Percentiles rank a stretch among this genome's conserved stretches.
These are phyloP conservation scores for Synergus japonicus DNA, from an alignment of 2,888 invertebrate species.

Conservation along the genomic window DNA sequence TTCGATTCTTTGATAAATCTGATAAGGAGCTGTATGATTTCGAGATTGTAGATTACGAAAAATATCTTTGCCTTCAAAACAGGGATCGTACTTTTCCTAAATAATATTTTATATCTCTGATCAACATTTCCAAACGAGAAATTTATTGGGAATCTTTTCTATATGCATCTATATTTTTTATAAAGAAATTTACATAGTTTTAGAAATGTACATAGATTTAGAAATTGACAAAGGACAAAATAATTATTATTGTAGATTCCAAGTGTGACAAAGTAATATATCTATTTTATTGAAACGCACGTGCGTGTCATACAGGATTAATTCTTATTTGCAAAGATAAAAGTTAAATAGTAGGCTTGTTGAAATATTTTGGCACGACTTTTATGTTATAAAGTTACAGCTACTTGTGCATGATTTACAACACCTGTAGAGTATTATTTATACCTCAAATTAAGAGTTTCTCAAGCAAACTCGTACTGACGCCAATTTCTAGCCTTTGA, in stretches of 20 bases:
- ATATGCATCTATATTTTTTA: too few relatives aligned
- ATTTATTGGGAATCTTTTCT: too few relatives aligned
- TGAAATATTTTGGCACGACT: constrained; percentile 10
- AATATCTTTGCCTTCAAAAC: neutral
- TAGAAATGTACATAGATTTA: too few relatives aligned
- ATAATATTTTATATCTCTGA: neutral
- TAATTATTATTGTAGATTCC: too few relatives aligned
- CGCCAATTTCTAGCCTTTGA: constrained; percentile 33
- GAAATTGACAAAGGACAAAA: too few relatives aligned
- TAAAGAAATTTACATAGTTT: too few relatives aligned
- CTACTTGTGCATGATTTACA: constrained; percentile 22
- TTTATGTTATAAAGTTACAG: neutral
- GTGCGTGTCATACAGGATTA: neutral
- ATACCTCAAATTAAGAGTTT: constrained; percentile 31
- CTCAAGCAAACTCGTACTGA: constrained; percentile 12
- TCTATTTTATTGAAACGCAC: too few relatives aligned
- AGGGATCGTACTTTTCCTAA: neutral
- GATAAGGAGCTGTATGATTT: neutral
- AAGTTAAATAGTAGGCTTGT: neutral
- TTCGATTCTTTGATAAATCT: neutral
- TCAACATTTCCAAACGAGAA: too few relatives aligned
- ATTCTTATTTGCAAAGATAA: neutral
- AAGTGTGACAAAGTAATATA: too few relatives aligned
- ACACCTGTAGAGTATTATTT: constrained; percentile 19
- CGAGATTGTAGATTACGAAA: neutral